These are phyloP conservation scores for Parapristionchus giblindavisi DNA, from an alignment of 2,888 invertebrate genomes.

Conservation along the genomic window DNA sequence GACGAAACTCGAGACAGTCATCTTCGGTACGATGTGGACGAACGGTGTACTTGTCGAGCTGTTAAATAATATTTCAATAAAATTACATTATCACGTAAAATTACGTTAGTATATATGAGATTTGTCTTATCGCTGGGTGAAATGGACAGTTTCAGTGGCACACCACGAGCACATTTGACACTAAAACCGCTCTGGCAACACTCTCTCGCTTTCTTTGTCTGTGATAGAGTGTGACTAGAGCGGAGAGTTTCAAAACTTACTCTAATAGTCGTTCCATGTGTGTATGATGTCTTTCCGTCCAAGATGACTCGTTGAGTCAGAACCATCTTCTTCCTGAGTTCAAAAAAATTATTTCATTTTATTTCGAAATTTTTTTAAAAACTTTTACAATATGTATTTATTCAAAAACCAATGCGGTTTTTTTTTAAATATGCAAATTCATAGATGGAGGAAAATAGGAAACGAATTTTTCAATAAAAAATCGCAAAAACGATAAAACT, in stretches of 20 bases:
- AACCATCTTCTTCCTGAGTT: constrained; percentile 55
- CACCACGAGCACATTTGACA: background rate
- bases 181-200: too few species aligned
- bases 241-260: constrained; percentile 49
- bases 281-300: constrained; percentile 63
- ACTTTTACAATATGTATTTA: too few species aligned
- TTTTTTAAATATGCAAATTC: background rate
- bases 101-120: background rate
- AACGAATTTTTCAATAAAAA: constrained; percentile 6
- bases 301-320: constrained; percentile 65
- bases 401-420: too few species aligned
- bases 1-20: constrained; percentile 62
- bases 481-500: background rate
- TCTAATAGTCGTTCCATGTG: constrained; percentile 69
- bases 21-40: constrained; percentile 69
- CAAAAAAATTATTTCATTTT: constrained; percentile 40
- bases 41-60: constrained; percentile 71
- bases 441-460: background rate
- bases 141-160: background rate
- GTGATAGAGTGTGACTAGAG: too few species aligned
- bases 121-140: background rate
- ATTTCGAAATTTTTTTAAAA: constrained; percentile 31
- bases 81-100: background rate
- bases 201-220: too few species aligned
- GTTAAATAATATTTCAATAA: constrained; percentile 17